Conservation (phyloP, 2,113 vertebrate genomes). For the Sigmodon hispidus region DNA sequence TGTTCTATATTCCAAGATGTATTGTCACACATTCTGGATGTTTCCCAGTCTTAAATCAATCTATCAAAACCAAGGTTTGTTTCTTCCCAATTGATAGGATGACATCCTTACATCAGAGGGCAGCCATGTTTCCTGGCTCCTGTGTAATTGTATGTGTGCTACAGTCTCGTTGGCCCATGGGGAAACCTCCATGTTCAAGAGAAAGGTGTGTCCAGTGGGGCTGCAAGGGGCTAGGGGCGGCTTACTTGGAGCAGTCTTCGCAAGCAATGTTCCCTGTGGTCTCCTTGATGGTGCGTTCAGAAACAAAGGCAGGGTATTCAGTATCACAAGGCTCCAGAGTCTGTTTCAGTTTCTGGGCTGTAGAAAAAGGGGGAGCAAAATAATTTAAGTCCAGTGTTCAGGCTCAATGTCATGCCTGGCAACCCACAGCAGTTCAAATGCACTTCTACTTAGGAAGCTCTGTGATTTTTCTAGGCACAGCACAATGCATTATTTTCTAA, state of each 20-base stretch:
- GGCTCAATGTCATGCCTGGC: constrained; percentile 30
- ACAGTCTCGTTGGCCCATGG: constrained; percentile 64
- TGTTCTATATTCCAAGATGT: neutral
- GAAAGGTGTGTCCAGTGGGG: neutral
- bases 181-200: constrained; percentile 25
- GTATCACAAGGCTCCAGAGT: constrained; percentile 97
- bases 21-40: constrained; percentile 20
- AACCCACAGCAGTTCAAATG: constrained; percentile 67
- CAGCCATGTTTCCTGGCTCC: constrained; percentile 36
- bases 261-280: constrained; percentile 96
- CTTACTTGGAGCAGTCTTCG: constrained; percentile 97
- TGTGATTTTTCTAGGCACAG: constrained; percentile 86
- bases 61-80: constrained; percentile 53
- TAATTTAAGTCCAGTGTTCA: neutral
- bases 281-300: constrained; percentile 99
- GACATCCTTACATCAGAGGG: constrained; percentile 56
- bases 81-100: constrained; percentile 24
- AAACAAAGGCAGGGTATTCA: constrained; percentile 98
- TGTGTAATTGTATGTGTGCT: constrained; percentile 16
- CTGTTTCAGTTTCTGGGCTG: constrained; percentile 93
- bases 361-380: constrained; percentile 47
- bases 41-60: constrained; percentile 56
- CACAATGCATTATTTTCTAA: constrained; percentile 83
- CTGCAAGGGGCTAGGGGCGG: neutral
- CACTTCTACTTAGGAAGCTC: constrained; percentile 83